Conservation (phyloP, 1,140 invertebrate genomes). For the Macrobrachium rosenbergii region DNA sequence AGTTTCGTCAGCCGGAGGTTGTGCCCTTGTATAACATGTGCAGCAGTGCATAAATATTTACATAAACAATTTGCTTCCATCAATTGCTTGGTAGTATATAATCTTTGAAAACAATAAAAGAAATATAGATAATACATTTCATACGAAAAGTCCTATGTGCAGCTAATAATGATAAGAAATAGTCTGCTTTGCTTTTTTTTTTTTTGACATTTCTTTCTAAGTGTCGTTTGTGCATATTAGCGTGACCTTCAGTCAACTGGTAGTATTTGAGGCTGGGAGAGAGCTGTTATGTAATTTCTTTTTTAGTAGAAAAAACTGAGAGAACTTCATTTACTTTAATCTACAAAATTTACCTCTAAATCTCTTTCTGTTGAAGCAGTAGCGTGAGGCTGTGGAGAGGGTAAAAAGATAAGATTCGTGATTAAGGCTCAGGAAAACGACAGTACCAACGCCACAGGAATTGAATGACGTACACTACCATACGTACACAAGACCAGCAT, state of each 20-base stretch:
- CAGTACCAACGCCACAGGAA: constrained; percentile 45
- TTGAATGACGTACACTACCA: constrained; percentile 43
- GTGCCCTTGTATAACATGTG: too few relatives aligned
- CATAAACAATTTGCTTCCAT: constrained; percentile 1
- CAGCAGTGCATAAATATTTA: not conserved
- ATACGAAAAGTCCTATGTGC: constrained; percentile 18
- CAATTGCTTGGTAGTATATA: not conserved
- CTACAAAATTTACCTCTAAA: constrained; percentile 61
- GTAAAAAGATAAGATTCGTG: constrained; percentile 54
- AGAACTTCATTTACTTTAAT: constrained; percentile 31
- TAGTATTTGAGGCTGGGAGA: too few relatives aligned
- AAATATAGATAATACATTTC: constrained; percentile 26
- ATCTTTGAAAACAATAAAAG: constrained; percentile 19
- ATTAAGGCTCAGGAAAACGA: constrained; percentile 29
- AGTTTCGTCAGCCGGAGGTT: too few relatives aligned
- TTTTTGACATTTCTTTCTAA: too few relatives aligned
- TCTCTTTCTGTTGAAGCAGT: constrained; percentile 60
- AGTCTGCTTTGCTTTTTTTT: too few relatives aligned
- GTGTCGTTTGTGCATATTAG: too few relatives aligned
- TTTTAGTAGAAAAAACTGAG: constrained; percentile 24
- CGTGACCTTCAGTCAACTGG: too few relatives aligned
- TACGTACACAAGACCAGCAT: constrained; percentile 5
- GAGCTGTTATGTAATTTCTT: constrained; percentile 11
- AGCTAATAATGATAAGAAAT: too few relatives aligned
- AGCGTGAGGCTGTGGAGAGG: constrained; percentile 62